These are phyloP conservation scores for Cryptoprocta ferox DNA, from an alignment of 2,797 vertebrate species.

Conservation along the genomic window DNA sequence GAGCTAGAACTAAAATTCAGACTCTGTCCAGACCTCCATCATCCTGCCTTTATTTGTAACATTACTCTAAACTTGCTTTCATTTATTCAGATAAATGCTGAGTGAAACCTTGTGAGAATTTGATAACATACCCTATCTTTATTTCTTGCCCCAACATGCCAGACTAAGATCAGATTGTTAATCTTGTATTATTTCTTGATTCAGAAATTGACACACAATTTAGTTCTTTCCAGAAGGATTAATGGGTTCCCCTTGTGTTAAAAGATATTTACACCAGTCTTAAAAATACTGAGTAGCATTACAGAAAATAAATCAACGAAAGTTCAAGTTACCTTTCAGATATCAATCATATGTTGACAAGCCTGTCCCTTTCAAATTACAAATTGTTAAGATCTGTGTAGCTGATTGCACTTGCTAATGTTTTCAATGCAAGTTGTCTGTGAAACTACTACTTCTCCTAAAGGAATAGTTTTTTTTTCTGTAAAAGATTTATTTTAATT, in stretches of 20 bases:
- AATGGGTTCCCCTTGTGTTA: conserved; percentile 56
- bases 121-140: conserved; percentile 23
- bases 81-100: conserved; percentile 11
- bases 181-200: conserved; percentile 62
- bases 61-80: not conserved
- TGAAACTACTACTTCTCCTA: not conserved
- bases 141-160: conserved; percentile 41
- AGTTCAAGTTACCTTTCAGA: conserved; percentile 59
- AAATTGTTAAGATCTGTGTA: not conserved
- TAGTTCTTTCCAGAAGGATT: conserved; percentile 60
- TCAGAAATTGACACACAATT: conserved; percentile 64
- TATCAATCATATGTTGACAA: conserved; percentile 45
- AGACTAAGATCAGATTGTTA: conserved; percentile 53
- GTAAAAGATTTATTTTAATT: not conserved
- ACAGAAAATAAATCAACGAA: conserved; percentile 69
- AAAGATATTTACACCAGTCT: conserved; percentile 49
- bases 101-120: conserved; percentile 41
- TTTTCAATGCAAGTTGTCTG: conserved; percentile 46
- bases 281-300: conserved; percentile 61
- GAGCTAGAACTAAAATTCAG: not conserved
- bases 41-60: not conserved
- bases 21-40: not conserved
- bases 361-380: conserved; percentile 15
- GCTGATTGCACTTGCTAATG: not conserved
- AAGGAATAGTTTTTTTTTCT: not conserved